Evolutionary conservation across 2,113 vertebrate genomes (phyloP).

Genomic region (Delphinus delphis): DNA sequence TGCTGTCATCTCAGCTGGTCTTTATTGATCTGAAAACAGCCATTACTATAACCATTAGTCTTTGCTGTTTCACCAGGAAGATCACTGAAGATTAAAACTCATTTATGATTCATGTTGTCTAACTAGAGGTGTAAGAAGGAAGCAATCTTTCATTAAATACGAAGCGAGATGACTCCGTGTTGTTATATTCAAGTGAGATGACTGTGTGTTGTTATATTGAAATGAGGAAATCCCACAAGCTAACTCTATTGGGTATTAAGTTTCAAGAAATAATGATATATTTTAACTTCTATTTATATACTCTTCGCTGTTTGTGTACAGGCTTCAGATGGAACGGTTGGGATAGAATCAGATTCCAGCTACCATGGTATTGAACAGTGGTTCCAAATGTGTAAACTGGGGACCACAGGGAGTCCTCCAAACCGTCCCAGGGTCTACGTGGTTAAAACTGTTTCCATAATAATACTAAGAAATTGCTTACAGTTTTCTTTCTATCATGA

Average conservation of each 20-base stretch:
- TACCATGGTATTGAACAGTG: not conserved
- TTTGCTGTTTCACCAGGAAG: not conserved
- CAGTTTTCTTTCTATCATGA: not conserved
- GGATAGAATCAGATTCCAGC: not conserved
- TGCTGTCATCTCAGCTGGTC: not conserved
- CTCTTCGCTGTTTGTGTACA: not conserved
- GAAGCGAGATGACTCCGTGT: not conserved
- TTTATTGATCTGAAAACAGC: not conserved
- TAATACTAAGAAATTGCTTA: not conserved
- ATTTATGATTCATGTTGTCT: not conserved
- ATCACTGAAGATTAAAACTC: not conserved
- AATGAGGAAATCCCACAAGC: not conserved
- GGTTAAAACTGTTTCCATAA: not conserved
- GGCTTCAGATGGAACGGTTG: not conserved
- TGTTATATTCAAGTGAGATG: not conserved
- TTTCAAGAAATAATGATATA: not conserved
- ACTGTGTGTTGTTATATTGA: not conserved
- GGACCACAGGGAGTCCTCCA: rapidly evolving
- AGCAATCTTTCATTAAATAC: not conserved
- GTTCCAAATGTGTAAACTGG: not conserved
- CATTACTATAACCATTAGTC: not conserved
- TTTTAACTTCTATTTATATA: not conserved
- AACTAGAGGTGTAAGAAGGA: not conserved
- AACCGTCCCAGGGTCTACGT: not conserved
- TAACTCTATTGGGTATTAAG: not conserved